phyloP scores from a whole-genome alignment of 2,888 invertebrate genomes.

The Augochlorella aurata region DNA sequence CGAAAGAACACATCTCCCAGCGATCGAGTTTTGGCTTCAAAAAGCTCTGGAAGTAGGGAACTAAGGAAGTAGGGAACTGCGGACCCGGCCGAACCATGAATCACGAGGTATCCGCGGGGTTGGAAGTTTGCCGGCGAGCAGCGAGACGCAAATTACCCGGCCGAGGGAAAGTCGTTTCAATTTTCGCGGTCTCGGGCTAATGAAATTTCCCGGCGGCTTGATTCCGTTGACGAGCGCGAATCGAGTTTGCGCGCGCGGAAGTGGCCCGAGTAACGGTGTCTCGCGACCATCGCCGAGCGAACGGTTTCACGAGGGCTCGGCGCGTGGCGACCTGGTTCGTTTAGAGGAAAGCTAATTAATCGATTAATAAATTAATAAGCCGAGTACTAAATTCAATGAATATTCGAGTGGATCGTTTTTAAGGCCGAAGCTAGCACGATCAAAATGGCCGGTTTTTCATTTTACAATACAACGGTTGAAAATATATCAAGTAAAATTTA shows the following conservation, averaged over 20 bases:
- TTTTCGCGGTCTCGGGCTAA: slow-evolving; percentile 50
- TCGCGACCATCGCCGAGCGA: slow-evolving; percentile 2
- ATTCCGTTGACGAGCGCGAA: slow-evolving; percentile 45
- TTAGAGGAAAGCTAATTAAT: too few relatives aligned
- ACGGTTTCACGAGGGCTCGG: too few relatives aligned
- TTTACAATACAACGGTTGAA: too few relatives aligned
- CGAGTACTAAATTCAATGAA: too few relatives aligned
- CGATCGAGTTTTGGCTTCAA: slow-evolving; percentile 16
- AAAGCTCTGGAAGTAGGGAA: too few relatives aligned
- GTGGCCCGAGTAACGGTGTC: slow-evolving; percentile 46
- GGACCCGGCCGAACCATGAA: not conserved
- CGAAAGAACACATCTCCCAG: not conserved
- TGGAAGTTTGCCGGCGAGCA: not conserved
- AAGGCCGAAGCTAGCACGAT: too few relatives aligned
- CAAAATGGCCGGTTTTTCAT: too few relatives aligned
- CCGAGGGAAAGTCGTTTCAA: slow-evolving; percentile 49
- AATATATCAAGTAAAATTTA: too few relatives aligned
- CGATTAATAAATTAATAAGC: too few relatives aligned
- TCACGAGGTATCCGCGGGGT: slow-evolving; percentile 11
- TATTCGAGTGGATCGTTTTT: too few relatives aligned
- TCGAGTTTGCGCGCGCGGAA: slow-evolving; percentile 39
- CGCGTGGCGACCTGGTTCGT: too few relatives aligned
- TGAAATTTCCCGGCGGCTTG: slow-evolving; percentile 48
- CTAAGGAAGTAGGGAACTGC: too few relatives aligned
- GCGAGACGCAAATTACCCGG: slow-evolving; percentile 19